Conservation (phyloP, 2,113 vertebrate genomes). For the Elephas maximus region DNA sequence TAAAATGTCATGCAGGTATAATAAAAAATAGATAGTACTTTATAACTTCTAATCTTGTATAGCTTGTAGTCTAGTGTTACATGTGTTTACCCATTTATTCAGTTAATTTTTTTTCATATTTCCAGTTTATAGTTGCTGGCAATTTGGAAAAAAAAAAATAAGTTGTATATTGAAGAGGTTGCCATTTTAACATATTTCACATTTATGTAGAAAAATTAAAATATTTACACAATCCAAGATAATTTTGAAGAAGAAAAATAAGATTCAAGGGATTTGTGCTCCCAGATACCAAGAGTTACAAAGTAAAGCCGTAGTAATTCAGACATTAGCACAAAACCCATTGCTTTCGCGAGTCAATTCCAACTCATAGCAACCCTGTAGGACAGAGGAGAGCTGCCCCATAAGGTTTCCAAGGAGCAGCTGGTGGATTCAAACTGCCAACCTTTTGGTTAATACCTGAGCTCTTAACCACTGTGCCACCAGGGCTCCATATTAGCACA, state of each 20-base stretch:
- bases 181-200: neutral
- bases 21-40: constrained; percentile 7
- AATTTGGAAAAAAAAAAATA: constrained; percentile 4
- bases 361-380: too few relatives aligned
- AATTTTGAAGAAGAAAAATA: constrained; percentile 41
- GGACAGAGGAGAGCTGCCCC: too few relatives aligned
- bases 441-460: too few relatives aligned
- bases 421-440: too few relatives aligned
- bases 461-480: too few relatives aligned
- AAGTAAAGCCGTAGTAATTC: neutral
- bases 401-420: too few relatives aligned
- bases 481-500: neutral
- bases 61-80: neutral
- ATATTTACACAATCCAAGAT: neutral
- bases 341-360: too few relatives aligned
- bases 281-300: neutral
- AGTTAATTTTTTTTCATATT: constrained; percentile 28
- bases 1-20: neutral
- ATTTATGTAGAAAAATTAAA: neutral
- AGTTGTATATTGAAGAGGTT: neutral
- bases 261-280: neutral
- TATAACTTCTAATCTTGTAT: neutral
- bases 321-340: neutral
- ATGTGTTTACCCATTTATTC: neutral
- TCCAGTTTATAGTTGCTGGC: neutral